Evolutionary conservation across 2,797 vertebrate species (phyloP).

Genomic region (Diceros bicornis): DNA sequence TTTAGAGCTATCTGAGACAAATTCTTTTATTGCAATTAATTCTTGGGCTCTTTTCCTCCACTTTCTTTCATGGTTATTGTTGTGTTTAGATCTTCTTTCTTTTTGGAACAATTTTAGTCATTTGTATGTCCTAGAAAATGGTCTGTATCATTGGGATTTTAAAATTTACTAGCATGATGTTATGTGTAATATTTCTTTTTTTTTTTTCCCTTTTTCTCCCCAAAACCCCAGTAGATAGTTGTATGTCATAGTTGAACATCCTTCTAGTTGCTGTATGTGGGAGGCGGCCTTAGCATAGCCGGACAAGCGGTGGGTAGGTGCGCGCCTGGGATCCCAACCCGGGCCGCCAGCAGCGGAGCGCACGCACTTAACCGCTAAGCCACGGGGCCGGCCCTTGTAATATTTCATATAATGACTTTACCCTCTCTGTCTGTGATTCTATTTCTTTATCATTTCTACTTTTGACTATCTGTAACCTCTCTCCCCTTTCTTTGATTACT

Average conservation of each 20-base stretch:
- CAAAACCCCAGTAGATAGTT: too few relatives aligned
- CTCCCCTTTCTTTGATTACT: background rate
- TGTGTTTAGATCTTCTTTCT: background rate
- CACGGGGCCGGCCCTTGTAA: background rate
- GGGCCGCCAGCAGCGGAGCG: too few relatives aligned
- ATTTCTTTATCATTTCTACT: background rate
- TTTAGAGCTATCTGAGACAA: background rate
- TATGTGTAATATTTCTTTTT: background rate
- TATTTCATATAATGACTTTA: background rate
- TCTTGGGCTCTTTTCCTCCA: background rate
- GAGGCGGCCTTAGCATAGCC: too few relatives aligned
- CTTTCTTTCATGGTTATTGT: background rate
- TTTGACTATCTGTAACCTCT: background rate
- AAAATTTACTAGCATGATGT: background rate
- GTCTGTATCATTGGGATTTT: background rate
- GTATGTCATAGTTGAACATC: too few relatives aligned
- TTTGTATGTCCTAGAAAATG: slow-evolving; percentile 46
- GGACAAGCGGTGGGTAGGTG: too few relatives aligned
- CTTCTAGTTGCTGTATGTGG: too few relatives aligned
- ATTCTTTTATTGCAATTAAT: background rate
- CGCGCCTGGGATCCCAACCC: too few relatives aligned
- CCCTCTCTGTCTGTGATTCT: background rate
- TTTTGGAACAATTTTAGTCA: background rate
- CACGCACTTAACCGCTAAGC: too few relatives aligned
- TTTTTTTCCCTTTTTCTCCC: too few relatives aligned